Conservation (phyloP, 1,140 invertebrate species). For the Palaemon carinicauda region DNA sequence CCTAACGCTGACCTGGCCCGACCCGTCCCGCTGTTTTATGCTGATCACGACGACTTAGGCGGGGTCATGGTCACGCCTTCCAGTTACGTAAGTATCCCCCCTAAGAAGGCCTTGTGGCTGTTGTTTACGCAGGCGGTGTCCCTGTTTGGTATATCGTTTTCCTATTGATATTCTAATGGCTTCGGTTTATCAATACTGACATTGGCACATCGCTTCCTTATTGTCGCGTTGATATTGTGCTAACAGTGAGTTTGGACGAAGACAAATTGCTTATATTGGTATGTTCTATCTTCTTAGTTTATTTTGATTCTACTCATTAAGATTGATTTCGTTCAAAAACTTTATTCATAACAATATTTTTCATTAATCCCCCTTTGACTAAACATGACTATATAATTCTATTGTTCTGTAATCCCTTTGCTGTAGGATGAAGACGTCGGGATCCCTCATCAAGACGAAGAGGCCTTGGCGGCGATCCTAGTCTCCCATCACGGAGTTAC, state of each 20-base stretch:
- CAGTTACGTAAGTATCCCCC: constrained; percentile 6
- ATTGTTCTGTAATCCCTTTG: not conserved
- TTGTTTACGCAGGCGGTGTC: not conserved
- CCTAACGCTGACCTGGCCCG: constrained; percentile 27
- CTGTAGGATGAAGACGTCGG: constrained; percentile 11
- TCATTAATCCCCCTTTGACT: too few relatives aligned
- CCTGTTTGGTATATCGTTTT: too few relatives aligned
- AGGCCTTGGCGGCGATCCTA: constrained; percentile 15
- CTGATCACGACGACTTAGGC: constrained; percentile 30
- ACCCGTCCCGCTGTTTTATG: constrained; percentile 34
- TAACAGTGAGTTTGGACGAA: too few relatives aligned
- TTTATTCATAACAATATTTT: too few relatives aligned
- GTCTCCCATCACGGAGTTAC: constrained; percentile 28
- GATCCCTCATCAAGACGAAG: constrained; percentile 31
- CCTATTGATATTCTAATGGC: too few relatives aligned
- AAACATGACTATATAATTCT: not conserved
- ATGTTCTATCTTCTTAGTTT: too few relatives aligned
- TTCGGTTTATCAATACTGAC: too few relatives aligned
- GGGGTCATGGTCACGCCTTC: constrained; percentile 32
- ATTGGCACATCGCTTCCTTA: too few relatives aligned
- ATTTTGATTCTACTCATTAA: too few relatives aligned
- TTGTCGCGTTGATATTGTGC: too few relatives aligned
- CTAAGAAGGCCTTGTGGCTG: not conserved
- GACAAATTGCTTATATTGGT: too few relatives aligned
- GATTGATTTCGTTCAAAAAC: too few relatives aligned